phyloP scores from a whole-genome alignment of 2,888 invertebrate species.

The Nemapogon koenigi region DNA sequence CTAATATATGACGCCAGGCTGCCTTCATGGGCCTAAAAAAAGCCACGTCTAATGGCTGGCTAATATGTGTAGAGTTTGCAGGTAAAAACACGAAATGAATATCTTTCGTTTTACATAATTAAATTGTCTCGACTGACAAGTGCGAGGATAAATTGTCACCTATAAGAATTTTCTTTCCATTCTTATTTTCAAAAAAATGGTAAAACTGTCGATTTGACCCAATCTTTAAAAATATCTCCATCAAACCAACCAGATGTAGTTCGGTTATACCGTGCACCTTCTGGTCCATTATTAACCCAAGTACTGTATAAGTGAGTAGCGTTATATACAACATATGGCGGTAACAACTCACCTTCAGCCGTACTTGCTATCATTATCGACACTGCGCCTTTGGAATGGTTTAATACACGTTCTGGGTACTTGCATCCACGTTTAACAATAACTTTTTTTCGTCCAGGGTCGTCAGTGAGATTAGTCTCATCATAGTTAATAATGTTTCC shows the following conservation, averaged over 20 bases:
- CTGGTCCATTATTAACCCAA: slow-evolving; percentile 34
- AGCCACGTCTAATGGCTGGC: no score
- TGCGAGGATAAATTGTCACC: no score
- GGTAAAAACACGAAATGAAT: no score
- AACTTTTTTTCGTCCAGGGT: slow-evolving; percentile 17
- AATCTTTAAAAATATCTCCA: slow-evolving; percentile 24
- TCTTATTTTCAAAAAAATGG: no score
- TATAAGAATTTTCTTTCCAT: no score
- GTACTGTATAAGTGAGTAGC: slow-evolving; percentile 28
- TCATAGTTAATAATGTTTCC: slow-evolving; percentile 3
- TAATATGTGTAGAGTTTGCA: no score
- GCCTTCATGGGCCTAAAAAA: no score
- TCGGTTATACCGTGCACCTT: slow-evolving; percentile 28
- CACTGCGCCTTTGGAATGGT: slow-evolving; percentile 25
- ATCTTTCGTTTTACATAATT: no score
- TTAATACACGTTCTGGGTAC: slow-evolving; percentile 29
- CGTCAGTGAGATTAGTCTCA: slow-evolving; percentile 4
- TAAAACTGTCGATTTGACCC: slow-evolving; percentile 21
- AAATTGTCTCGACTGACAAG: no score
- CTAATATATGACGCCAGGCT: no score
- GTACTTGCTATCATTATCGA: slow-evolving; percentile 33
- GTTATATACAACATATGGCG: slow-evolving; percentile 39
- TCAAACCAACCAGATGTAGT: slow-evolving; percentile 34
- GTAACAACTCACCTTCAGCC: slow-evolving; percentile 28
- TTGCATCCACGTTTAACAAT: slow-evolving; percentile 23